These are phyloP conservation scores for Chymomyza fuscimana DNA, from an alignment of 2,888 invertebrate genomes.

Conservation along the genomic window DNA sequence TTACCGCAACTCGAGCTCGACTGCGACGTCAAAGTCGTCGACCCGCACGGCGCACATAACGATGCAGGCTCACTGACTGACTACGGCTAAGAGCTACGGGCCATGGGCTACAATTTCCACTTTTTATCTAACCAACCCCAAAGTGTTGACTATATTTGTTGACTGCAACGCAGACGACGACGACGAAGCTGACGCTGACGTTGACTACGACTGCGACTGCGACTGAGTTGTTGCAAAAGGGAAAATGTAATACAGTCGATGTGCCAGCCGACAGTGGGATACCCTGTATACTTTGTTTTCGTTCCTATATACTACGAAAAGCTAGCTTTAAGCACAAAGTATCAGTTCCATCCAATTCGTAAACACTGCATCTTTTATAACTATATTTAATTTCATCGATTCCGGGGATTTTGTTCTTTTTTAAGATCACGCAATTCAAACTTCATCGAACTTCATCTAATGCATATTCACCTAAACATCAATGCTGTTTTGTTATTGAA, in stretches of 20 bases:
- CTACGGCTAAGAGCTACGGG: background rate
- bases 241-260: constrained; percentile 43
- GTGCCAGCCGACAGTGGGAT: constrained; percentile 8
- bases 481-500: too few relatives aligned
- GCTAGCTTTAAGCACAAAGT: too few relatives aligned
- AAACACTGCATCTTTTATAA: too few relatives aligned
- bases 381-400: too few relatives aligned
- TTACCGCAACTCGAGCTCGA: constrained; percentile 19
- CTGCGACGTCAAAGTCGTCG: constrained; percentile 52
- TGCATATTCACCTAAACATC: too few relatives aligned
- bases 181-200: constrained; percentile 26
- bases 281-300: constrained; percentile 13
- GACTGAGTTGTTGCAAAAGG: constrained; percentile 15
- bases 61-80: constrained; percentile 56
- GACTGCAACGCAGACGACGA: constrained; percentile 41
- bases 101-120: constrained; percentile 65
- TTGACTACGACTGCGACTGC: constrained; percentile 7
- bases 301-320: too few relatives aligned
- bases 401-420: too few relatives aligned
- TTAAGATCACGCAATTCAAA: too few relatives aligned
- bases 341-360: too few relatives aligned
- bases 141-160: constrained; percentile 55
- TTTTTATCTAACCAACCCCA: constrained; percentile 73
- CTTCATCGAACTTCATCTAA: too few relatives aligned
- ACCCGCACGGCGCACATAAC: constrained; percentile 62